phyloP scores from a whole-genome alignment of 2,113 vertebrate species.

The Pelusios castaneus region DNA sequence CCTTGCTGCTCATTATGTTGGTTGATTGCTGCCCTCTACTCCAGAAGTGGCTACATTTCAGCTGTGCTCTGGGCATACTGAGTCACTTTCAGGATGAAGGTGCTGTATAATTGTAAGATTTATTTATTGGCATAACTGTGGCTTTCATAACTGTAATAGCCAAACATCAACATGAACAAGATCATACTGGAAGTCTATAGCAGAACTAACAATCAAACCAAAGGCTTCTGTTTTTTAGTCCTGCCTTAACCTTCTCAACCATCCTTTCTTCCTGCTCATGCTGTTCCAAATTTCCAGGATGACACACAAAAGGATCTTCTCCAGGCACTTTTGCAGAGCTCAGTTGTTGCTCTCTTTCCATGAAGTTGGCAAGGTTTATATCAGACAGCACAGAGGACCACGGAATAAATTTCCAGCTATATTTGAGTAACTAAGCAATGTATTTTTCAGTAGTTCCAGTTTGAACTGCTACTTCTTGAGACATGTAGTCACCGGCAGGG shows the following conservation, averaged over 20 bases:
- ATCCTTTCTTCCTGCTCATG: background rate
- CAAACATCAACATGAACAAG: background rate
- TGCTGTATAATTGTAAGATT: background rate
- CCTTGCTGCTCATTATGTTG: background rate
- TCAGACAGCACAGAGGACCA: accelerated
- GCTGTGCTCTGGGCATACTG: background rate
- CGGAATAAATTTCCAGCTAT: accelerated
- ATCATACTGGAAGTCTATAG: accelerated
- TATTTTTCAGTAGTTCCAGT: accelerated
- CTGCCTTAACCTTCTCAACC: background rate
- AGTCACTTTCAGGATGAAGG: background rate
- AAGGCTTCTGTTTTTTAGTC: accelerated
- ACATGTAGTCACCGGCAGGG: background rate
- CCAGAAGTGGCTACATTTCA: background rate
- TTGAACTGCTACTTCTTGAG: background rate
- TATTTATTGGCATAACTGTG: background rate
- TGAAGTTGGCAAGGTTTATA: background rate
- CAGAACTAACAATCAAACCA: accelerated
- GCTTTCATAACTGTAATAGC: background rate
- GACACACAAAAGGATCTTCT: accelerated
- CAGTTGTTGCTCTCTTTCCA: accelerated
- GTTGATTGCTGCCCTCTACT: background rate
- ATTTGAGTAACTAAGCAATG: accelerated
- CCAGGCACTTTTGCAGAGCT: background rate
- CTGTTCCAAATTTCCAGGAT: accelerated